Evolutionary conservation across 2,888 invertebrate genomes (phyloP).

Genomic region (Rugalucina vietnamica): DNA sequence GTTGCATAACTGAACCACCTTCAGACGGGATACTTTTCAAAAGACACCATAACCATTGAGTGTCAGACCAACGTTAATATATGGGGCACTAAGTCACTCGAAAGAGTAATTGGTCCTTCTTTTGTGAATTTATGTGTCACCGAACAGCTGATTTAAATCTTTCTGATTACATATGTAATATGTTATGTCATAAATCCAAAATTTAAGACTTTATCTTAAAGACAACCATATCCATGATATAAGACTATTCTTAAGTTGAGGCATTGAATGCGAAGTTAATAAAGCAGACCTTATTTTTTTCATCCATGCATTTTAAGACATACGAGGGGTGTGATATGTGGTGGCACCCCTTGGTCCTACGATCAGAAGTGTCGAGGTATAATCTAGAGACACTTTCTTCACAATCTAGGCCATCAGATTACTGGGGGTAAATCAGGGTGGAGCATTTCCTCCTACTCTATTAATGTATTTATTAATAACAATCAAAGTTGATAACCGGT

Average conservation of each 20-base stretch:
- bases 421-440: neutral
- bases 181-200: no score
- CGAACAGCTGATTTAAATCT: neutral
- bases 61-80: neutral
- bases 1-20: neutral
- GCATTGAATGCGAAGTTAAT: no score
- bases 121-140: constrained; percentile 1
- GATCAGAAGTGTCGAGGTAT: no score
- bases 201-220: no score
- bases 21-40: neutral
- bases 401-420: no score
- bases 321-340: no score
- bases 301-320: no score
- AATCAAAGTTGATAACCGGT: neutral
- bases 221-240: no score
- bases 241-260: no score
- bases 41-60: neutral
- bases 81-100: neutral
- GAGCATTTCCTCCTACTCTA: neutral
- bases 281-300: no score
- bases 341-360: no score
- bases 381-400: no score
- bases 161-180: neutral
- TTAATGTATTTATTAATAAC: neutral
- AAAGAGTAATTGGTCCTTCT: neutral